Conservation (phyloP, 2,888 invertebrate species). For the Dynastes tityus region DNA sequence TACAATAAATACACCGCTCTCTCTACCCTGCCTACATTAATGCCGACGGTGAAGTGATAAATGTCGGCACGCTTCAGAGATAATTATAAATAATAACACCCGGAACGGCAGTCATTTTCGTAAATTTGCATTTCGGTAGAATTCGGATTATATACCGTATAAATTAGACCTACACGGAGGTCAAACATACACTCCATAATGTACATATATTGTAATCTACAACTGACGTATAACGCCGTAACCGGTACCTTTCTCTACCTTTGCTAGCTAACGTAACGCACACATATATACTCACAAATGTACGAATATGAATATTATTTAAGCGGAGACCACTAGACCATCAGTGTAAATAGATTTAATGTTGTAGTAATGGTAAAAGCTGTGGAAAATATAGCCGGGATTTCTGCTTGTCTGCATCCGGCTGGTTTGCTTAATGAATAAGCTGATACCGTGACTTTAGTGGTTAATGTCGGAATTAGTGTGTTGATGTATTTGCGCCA, state of each 20-base stretch:
- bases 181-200: conserved; percentile 18
- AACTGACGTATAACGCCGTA: too few relatives aligned
- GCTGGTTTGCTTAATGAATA: conserved; percentile 18
- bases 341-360: conserved; percentile 12
- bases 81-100: conserved; percentile 44
- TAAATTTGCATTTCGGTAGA: conserved; percentile 28
- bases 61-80: conserved; percentile 39
- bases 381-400: conserved; percentile 17
- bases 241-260: not conserved
- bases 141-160: conserved; percentile 27
- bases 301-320: not conserved
- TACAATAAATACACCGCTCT: not conserved
- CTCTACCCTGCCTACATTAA: conserved; percentile 10
- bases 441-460: not conserved
- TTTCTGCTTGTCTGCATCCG: not conserved
- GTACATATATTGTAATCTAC: conserved; percentile 13
- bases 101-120: conserved; percentile 21
- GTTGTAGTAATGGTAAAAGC: conserved; percentile 27
- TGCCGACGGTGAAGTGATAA: conserved; percentile 20
- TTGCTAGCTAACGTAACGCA: too few relatives aligned
- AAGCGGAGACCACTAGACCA: conserved; percentile 10
- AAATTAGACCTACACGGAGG: conserved; percentile 31
- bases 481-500: too few relatives aligned
- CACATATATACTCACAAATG: not conserved
- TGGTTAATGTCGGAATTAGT: too few relatives aligned